phyloP scores from a whole-genome alignment of 2,888 invertebrate species.

The Hypolimnas misippus region DNA sequence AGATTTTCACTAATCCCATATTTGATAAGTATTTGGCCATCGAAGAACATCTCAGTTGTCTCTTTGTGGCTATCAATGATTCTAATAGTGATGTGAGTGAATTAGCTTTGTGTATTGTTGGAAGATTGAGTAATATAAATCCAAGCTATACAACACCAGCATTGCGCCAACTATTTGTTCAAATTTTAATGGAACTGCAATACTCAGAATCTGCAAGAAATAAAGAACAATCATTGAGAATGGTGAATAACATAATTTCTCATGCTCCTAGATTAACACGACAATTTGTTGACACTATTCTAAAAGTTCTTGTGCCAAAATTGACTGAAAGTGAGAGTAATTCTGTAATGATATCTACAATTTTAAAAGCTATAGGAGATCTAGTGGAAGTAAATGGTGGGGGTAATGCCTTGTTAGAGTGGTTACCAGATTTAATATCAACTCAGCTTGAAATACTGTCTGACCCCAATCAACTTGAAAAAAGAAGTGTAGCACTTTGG shows the following conservation, averaged over 20 bases:
- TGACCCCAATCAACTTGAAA: constrained; percentile 96
- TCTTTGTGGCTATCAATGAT: constrained; percentile 98
- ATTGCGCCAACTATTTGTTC: constrained; percentile 94
- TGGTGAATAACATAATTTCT: constrained; percentile 97
- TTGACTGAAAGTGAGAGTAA: constrained; percentile 94
- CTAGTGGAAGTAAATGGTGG: constrained; percentile 95
- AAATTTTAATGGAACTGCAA: constrained; percentile 96
- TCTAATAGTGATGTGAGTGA: constrained; percentile 98
- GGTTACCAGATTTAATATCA: constrained; percentile 94
- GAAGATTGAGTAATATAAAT: constrained; percentile 95
- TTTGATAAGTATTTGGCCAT: constrained; percentile 98
- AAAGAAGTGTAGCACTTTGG: constrained; percentile 97
- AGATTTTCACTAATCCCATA: constrained; percentile 92
- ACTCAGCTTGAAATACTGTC: constrained; percentile 96
- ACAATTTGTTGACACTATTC: constrained; percentile 97
- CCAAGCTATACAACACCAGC: constrained; percentile 99
- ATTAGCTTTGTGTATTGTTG: constrained; percentile 95
- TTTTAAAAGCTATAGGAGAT: constrained; percentile 97
- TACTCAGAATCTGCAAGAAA: constrained; percentile 97
- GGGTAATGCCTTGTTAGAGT: constrained; percentile 93
- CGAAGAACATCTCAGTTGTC: constrained; percentile 95
- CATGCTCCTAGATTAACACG: constrained; percentile 96
- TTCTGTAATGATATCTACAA: constrained; percentile 95
- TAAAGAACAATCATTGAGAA: constrained; percentile 97
- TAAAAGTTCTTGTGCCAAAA: constrained; percentile 95